These are phyloP conservation scores for Artemisiospiza belli DNA, from an alignment of 2,113 vertebrate genomes.

Conservation along the genomic window DNA sequence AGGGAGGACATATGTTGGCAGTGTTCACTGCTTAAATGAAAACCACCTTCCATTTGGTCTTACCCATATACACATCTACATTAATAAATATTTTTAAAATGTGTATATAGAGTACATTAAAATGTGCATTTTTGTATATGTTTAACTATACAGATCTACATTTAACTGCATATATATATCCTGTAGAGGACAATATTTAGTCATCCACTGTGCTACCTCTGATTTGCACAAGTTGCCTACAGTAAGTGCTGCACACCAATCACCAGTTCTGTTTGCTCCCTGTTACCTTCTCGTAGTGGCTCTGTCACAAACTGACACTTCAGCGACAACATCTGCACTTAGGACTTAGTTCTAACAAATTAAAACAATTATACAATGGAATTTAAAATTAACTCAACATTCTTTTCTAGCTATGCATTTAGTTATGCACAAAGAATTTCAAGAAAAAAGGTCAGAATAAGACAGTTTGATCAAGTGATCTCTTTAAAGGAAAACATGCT, in stretches of 20 bases:
- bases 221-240: neutral
- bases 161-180: neutral
- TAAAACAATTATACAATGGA: neutral
- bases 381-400: constrained; percentile 19
- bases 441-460: constrained; percentile 27
- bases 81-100: neutral
- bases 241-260: neutral
- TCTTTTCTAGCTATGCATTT: constrained; percentile 4
- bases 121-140: neutral
- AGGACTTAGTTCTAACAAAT: neutral
- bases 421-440: constrained; percentile 42
- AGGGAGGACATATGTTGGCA: neutral
- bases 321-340: accelerated
- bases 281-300: neutral
- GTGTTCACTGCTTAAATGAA: neutral
- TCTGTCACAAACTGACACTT: neutral
- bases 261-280: neutral
- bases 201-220: neutral
- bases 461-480: constrained; percentile 36
- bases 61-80: neutral
- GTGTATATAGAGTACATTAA: neutral
- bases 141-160: neutral
- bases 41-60: neutral
- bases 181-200: neutral
- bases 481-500: constrained; percentile 61